A percentile compares a stretch with the other conserved stretches of the same genome.
phyloP scores from a whole-genome alignment of 1,140 invertebrate genomes.

The Leptonema lineaticorne region DNA sequence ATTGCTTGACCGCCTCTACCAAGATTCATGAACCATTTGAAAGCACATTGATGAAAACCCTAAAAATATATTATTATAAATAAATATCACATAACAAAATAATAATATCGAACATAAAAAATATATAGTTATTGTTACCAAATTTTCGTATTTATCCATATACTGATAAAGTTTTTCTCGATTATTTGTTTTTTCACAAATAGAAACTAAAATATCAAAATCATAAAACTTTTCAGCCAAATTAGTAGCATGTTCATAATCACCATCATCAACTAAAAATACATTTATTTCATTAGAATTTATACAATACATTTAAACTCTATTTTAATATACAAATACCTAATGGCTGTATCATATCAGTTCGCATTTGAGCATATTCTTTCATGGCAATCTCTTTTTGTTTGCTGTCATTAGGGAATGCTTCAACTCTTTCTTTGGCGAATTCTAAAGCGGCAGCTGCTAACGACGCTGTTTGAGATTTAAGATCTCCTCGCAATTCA shows the following conservation, averaged over 20 bases:
- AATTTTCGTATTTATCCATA: slow-evolving; percentile 69
- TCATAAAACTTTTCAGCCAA: slow-evolving; percentile 91
- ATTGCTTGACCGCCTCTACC: slow-evolving; percentile 35
- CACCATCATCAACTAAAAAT: slow-evolving; percentile 67
- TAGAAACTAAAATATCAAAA: slow-evolving; percentile 76
- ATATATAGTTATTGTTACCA: slow-evolving; percentile 43
- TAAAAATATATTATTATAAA: slow-evolving; percentile 17
- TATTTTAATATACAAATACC: slow-evolving; percentile 45
- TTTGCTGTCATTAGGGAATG: slow-evolving; percentile 49
- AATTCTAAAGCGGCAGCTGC: slow-evolving; percentile 79
- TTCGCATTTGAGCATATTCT: slow-evolving; percentile 46
- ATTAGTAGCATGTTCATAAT: slow-evolving; percentile 77
- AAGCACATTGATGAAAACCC: slow-evolving; percentile 38
- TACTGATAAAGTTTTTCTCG: slow-evolving; percentile 75
- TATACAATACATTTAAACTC: background rate
- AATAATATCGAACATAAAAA: background rate
- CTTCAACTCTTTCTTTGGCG: slow-evolving; percentile 69
- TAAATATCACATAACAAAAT: background rate
- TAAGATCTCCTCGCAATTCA: slow-evolving; percentile 58
- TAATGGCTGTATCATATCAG: slow-evolving; percentile 62
- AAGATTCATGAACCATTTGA: slow-evolving; percentile 37
- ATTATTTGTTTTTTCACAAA: slow-evolving; percentile 77
- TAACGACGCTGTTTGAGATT: slow-evolving; percentile 70
- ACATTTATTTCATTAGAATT: slow-evolving; percentile 8
- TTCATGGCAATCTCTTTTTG: slow-evolving; percentile 12